phyloP scores from a whole-genome alignment of 2,888 invertebrate genomes.

The Listrodromus nycthemerus region DNA sequence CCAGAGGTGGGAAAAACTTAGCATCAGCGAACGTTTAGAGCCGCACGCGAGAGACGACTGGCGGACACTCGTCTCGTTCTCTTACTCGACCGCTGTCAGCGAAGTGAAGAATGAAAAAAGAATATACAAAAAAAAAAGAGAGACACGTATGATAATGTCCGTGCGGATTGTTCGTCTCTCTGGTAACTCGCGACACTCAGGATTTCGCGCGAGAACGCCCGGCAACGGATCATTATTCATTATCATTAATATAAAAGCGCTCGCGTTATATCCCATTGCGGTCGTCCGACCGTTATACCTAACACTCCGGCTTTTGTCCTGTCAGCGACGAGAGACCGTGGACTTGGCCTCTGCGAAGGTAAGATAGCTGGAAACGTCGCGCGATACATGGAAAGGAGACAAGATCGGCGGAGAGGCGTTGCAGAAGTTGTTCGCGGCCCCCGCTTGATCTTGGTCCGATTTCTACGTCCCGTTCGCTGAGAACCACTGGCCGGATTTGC shows the following conservation, averaged over 20 bases:
- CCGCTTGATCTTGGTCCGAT: constrained; percentile 19
- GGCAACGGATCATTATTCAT: constrained; percentile 53
- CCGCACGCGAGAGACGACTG: constrained; percentile 1
- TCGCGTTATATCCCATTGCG: constrained; percentile 17
- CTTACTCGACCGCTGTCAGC: background rate
- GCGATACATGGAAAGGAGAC: constrained; percentile 23
- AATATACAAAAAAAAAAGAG: background rate
- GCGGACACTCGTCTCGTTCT: constrained; percentile 22
- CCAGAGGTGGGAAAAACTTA: constrained; percentile 29
- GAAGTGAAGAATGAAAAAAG: background rate
- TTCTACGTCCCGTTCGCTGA: constrained; percentile 42
- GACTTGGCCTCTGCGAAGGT: constrained; percentile 13
- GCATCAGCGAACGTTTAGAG: constrained; percentile 34
- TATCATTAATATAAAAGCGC: constrained; percentile 50
- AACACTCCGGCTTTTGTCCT: constrained; percentile 42
- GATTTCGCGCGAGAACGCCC: background rate
- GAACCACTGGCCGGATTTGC: background rate
- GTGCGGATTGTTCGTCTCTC: constrained; percentile 4
- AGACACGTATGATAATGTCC: background rate
- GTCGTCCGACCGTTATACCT: constrained; percentile 27
- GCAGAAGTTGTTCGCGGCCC: constrained; percentile 23
- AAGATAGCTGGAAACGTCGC: constrained; percentile 12
- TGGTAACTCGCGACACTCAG: background rate
- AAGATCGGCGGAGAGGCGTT: constrained; percentile 40
- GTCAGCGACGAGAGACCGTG: constrained; percentile 18